These are phyloP conservation scores for Sorex fumeus DNA, from an alignment of 2,113 vertebrate genomes.

Conservation along the genomic window DNA sequence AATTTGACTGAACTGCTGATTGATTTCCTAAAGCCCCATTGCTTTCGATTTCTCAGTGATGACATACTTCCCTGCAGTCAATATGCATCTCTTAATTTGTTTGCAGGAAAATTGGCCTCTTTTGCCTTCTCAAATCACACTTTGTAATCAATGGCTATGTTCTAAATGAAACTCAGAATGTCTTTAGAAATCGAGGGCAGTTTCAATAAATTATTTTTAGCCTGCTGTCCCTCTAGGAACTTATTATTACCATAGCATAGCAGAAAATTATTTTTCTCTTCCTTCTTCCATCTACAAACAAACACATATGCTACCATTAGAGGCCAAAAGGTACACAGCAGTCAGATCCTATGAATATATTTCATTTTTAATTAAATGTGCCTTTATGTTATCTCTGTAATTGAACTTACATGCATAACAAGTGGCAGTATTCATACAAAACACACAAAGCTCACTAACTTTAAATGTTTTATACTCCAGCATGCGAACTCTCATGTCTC, in stretches of 20 bases:
- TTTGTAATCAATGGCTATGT: constrained; percentile 74
- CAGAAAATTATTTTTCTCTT: constrained; percentile 58
- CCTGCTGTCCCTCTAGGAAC: constrained; percentile 44
- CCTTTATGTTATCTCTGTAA: constrained; percentile 67
- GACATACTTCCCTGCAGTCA: constrained; percentile 73
- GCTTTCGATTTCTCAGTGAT: constrained; percentile 76
- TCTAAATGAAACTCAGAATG: constrained; percentile 74
- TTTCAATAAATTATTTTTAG: constrained; percentile 77
- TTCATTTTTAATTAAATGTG: constrained; percentile 60
- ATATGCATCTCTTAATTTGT: constrained; percentile 80
- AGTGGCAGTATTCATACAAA: constrained; percentile 74
- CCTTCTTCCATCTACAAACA: constrained; percentile 49
- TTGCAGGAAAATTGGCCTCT: constrained; percentile 72
- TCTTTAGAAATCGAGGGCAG: constrained; percentile 67
- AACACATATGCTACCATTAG: constrained; percentile 36
- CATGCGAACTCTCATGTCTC: constrained; percentile 8
- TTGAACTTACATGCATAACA: constrained; percentile 67
- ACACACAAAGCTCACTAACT: constrained; percentile 66
- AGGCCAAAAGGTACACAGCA: constrained; percentile 45
- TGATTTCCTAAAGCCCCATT: constrained; percentile 77
- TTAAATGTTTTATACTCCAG: constrained; percentile 53
- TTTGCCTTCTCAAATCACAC: constrained; percentile 76
- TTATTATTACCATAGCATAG: constrained; percentile 47
- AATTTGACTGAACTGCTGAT: constrained; percentile 59
- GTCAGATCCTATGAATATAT: constrained; percentile 25